Evolutionary conservation across 2,113 vertebrate species (phyloP), one percentile per base, ranked within the genome.

Genomic region (Perognathus longimembris): DNA sequence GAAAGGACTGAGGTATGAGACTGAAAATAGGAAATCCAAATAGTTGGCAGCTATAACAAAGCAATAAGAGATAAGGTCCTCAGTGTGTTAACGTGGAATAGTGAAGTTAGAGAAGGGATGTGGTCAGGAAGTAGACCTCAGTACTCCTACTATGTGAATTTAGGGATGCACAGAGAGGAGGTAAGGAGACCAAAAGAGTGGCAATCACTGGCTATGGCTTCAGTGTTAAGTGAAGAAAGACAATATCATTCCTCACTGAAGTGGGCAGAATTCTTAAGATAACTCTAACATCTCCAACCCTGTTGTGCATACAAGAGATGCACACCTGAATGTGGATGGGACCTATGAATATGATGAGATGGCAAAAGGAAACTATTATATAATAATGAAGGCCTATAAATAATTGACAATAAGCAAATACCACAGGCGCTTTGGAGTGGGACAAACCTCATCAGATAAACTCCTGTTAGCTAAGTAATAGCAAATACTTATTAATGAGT

Each of bases 261-360:
- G 30, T 42, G 32, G 67, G 18, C 24, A 81, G 57, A 42, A 45
- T 61, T 61, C 32, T 50, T 45, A 78, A 66, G 63, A 24, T 21
- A 10, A 4, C 4, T 38, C 28, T 6, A 61, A 71, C 21, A 24
- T 63, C 57, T 32, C 32, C 7, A 0, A 7, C 26, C 9, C 12
- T 3, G 0, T 15, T 14, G 7, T 11, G 26, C 12, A n/a, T 1
- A 8, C 6, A 14, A n/a, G n/a, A n/a, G n/a, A n/a, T n/a, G n/a
- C n/a, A 18, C 1, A 30, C 36, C 61, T n/a, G 28, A 63, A 28
- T 42, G 22, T 63, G 14, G 6, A 1, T 32, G 4, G 1, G 4
- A 75, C 50, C 54, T 81, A 26, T 73, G 38, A 75, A 17, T 73
- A 38, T 30, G 32, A 32, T 57, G 26, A 40, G 5, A 20, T 57